Evolutionary conservation across 2,888 invertebrate genomes (phyloP).

Genomic region (Cheilosia soror): DNA sequence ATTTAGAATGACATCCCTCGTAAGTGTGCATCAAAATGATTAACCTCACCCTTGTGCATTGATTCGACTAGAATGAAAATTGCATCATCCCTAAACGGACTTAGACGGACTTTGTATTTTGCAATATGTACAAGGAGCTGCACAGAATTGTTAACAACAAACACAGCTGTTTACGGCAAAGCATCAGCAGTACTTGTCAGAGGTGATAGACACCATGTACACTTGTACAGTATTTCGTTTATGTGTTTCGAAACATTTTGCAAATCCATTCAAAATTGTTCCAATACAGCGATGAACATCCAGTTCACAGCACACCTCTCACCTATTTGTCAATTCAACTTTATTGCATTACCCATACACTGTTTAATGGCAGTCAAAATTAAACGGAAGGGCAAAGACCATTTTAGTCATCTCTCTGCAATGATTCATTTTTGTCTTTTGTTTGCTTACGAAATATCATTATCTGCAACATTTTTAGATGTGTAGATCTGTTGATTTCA

Average conservation of each 20-base stretch:
- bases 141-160: no score
- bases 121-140: no score
- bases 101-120: no score
- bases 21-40: no score
- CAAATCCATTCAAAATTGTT: conserved; percentile 2
- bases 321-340: conserved; percentile 23
- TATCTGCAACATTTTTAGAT: conserved; percentile 38
- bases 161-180: no score
- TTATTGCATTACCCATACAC: not conserved
- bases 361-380: conserved; percentile 16
- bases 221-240: no score
- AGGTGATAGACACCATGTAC: no score
- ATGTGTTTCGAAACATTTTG: conserved; percentile 3
- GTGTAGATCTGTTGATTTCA: conserved; percentile 44
- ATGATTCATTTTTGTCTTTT: conserved; percentile 26
- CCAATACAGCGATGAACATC: not conserved
- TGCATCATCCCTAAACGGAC: no score
- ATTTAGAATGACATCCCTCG: no score
- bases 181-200: no score
- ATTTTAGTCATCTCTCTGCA: conserved; percentile 31
- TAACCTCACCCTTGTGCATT: no score
- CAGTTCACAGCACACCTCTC: not conserved
- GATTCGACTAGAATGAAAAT: no score
- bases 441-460: conserved; percentile 14
- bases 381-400: conserved; percentile 43